Conservation (phyloP, 2,797 vertebrate species). For the Uromys caudimaculatus region DNA sequence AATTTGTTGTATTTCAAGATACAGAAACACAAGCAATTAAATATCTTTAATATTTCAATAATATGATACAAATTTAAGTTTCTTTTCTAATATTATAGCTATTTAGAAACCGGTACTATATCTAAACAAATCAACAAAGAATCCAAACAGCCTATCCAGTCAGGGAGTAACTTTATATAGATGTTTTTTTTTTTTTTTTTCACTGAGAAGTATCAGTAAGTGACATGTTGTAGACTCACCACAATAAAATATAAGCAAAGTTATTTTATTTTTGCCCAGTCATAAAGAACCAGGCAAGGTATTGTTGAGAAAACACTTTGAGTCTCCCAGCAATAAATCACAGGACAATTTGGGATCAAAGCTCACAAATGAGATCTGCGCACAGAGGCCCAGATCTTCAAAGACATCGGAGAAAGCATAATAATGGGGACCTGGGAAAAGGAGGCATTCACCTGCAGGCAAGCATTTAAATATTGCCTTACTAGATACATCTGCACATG, state of each 20-base stretch:
- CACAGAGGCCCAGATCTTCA: background rate
- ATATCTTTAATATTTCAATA: conserved; percentile 13
- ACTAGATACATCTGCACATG: conserved; percentile 28
- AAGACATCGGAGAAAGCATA: background rate
- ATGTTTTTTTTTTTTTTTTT: background rate
- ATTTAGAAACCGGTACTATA: background rate
- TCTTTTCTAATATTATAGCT: conserved; percentile 19
- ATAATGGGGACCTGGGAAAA: conserved; percentile 2
- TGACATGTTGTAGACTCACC: conserved; percentile 48
- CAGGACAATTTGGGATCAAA: conserved; percentile 16
- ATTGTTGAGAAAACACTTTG: conserved; percentile 40
- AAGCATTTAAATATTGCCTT: conserved; percentile 36
- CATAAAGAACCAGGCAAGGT: conserved; percentile 19
- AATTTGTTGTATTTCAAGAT: background rate
- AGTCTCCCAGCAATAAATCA: conserved; percentile 55
- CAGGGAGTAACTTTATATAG: background rate
- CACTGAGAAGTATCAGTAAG: conserved; percentile 13
- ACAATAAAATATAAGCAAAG: conserved; percentile 49
- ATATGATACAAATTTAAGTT: background rate
- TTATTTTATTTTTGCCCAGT: conserved; percentile 52
- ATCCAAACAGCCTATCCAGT: conserved; percentile 21
- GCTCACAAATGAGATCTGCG: conserved; percentile 19
- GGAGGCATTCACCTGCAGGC: background rate
- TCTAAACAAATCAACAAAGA: background rate
- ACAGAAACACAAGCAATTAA: background rate